These are phyloP conservation scores for Tragelaphus strepsiceros DNA, from an alignment of 2,113 vertebrate species.

Conservation along the genomic window DNA sequence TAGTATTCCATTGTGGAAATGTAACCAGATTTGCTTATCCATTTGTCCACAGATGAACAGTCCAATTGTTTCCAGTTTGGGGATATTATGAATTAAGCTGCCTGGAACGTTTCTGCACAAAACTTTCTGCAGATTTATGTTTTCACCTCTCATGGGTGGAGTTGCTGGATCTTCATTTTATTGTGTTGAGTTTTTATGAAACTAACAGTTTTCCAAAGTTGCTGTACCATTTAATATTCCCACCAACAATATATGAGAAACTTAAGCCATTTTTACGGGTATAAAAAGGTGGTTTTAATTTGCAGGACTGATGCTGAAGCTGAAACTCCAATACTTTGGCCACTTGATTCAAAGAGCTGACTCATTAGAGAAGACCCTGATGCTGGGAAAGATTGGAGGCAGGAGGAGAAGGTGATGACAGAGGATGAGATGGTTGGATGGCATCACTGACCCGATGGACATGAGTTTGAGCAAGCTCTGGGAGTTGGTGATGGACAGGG, in stretches of 20 bases:
- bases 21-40: neutral
- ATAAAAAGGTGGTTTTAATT: neutral
- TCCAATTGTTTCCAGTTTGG: conserved; percentile 24
- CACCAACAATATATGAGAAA: neutral
- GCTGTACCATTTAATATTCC: neutral
- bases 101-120: conserved; percentile 37
- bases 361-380: neutral
- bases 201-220: neutral
- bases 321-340: neutral
- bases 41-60: neutral
- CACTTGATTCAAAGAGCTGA: neutral
- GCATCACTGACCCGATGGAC: neutral
- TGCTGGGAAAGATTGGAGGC: neutral
- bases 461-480: neutral
- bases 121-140: conserved; percentile 5
- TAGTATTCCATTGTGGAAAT: neutral
- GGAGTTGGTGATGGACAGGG: neutral
- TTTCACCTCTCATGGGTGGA: neutral
- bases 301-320: neutral
- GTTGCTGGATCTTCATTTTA: neutral
- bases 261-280: neutral
- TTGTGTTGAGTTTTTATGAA: neutral
- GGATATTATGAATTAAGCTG: neutral
- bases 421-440: neutral
- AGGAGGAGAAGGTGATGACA: neutral